phyloP scores from a whole-genome alignment of 92 coral and sea anemone species.

The Virgularia gustaviana region DNA sequence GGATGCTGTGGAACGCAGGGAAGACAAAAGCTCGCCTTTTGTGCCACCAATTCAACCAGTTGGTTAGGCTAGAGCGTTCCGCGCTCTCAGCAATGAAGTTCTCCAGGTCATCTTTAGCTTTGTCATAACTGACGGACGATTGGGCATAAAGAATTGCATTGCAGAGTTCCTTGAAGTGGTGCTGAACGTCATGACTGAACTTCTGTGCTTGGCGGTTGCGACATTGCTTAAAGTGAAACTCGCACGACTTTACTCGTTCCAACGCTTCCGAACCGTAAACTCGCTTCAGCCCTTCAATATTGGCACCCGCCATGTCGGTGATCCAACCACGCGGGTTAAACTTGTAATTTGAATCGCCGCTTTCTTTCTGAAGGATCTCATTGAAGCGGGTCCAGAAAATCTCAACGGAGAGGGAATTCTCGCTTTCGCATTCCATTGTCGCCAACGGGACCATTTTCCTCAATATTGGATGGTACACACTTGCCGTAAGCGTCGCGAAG shows the following conservation, averaged over 20 bases:
- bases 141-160: conserved; percentile 41
- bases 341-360: not conserved
- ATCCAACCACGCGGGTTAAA: conserved; percentile 30
- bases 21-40: conserved; percentile 7
- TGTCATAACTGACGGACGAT: not conserved
- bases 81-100: conserved; percentile 1
- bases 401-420: not conserved
- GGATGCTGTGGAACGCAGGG: not conserved
- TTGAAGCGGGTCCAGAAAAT: conserved; percentile 13
- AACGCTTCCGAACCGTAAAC: conserved; percentile 33
- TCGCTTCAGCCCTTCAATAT: conserved; percentile 54
- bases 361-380: conserved; percentile 5
- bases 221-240: conserved; percentile 57
- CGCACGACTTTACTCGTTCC: conserved; percentile 51
- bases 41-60: conserved; percentile 15
- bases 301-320: conserved; percentile 39
- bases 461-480: conserved; percentile 23
- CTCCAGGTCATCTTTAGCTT: conserved; percentile 2
- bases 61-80: conserved; percentile 3
- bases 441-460: conserved; percentile 20
- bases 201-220: conserved; percentile 53
- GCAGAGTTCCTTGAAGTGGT: conserved; percentile 43
- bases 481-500: conserved; percentile 20
- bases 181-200: conserved; percentile 39
- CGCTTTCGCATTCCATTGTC: conserved; percentile 8